Conservation (phyloP, 2,888 invertebrate species). For the Chrysomela aeneicollis region DNA sequence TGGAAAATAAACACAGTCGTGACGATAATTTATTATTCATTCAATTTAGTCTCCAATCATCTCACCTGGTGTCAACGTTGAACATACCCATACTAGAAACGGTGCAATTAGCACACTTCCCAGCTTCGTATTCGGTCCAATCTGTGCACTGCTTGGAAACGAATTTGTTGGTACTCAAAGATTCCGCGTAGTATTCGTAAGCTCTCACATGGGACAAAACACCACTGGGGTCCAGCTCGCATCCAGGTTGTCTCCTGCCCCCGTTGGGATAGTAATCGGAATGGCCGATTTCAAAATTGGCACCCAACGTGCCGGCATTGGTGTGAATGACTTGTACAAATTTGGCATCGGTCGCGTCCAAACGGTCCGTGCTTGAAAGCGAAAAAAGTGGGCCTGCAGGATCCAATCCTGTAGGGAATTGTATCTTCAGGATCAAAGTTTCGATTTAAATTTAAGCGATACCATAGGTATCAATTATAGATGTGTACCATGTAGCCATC, state of each 20-base stretch:
- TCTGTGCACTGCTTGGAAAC: constrained; percentile 25
- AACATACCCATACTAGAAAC: constrained; percentile 39
- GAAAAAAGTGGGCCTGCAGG: constrained; percentile 53
- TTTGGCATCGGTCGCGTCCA: constrained; percentile 53
- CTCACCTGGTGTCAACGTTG: constrained; percentile 33
- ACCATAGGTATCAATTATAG: no score
- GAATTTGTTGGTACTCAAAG: constrained; percentile 47
- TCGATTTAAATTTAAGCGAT: no score
- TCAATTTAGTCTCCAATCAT: no score
- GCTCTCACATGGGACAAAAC: constrained; percentile 61
- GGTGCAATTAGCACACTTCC: constrained; percentile 31
- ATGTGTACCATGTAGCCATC: no score
- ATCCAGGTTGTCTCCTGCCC: constrained; percentile 54
- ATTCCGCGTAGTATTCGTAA: constrained; percentile 60
- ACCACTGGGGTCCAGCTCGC: constrained; percentile 48
- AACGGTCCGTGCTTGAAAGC: constrained; percentile 44
- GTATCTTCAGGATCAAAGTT: no score
- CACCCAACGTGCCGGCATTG: constrained; percentile 39
- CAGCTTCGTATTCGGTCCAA: constrained; percentile 21
- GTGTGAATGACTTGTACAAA: constrained; percentile 57
- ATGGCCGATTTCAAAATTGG: constrained; percentile 48
- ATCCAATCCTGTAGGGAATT: constrained; percentile 51
- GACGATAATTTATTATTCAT: no score
- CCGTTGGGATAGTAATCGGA: constrained; percentile 56
- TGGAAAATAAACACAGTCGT: constrained; percentile 1